These are phyloP conservation scores for Aphidius colemani DNA, from an alignment of 2,888 invertebrate genomes.

Conservation along the genomic window DNA sequence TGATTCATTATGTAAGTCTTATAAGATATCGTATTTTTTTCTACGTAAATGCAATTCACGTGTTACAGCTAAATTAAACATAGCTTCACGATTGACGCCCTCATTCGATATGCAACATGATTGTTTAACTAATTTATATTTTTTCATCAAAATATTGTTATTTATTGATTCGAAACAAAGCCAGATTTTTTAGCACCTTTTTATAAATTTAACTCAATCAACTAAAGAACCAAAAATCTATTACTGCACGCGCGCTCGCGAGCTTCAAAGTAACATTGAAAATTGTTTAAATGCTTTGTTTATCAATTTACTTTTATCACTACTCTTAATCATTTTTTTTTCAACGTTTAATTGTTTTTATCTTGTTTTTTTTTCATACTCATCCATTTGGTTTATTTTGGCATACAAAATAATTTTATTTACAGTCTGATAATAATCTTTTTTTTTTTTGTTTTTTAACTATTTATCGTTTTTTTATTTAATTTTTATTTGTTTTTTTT, in stretches of 20 bases:
- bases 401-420: constrained; percentile 60
- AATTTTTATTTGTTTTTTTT: constrained; percentile 15
- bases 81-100: constrained; percentile 10
- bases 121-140: background rate
- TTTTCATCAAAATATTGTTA: background rate
- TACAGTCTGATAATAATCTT: constrained; percentile 54
- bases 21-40: constrained; percentile 13
- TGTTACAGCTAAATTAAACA: constrained; percentile 11
- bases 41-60: constrained; percentile 14
- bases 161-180: constrained; percentile 6
- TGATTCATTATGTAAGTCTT: constrained; percentile 1
- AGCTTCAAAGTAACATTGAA: background rate
- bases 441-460: constrained; percentile 14
- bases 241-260: background rate
- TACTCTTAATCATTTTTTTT: constrained; percentile 16
- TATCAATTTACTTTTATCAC: background rate
- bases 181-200: constrained; percentile 14
- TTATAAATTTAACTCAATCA: background rate
- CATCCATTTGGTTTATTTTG: constrained; percentile 57
- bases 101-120: constrained; percentile 14
- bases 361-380: constrained; percentile 22
- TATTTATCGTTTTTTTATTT: constrained; percentile 24
- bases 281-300: constrained; percentile 3
- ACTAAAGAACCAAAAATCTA: background rate
- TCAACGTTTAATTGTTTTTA: constrained; percentile 21